Base-by-base conservation (phyloP, 2,888 invertebrate genomes). In the Cenopis cana region DNA sequence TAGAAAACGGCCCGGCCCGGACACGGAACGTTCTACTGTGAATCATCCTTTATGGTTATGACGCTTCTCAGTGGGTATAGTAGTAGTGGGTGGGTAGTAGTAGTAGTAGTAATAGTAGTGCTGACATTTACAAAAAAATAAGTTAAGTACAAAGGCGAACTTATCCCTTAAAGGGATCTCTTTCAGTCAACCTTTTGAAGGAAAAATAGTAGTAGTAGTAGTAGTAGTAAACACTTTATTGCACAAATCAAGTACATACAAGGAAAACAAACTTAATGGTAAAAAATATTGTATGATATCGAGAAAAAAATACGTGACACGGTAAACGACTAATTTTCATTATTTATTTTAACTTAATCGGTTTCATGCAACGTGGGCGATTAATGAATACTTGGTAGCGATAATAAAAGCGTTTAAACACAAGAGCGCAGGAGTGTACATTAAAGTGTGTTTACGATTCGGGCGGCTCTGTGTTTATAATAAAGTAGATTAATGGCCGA, bases 371-470 rank as follows among this genome's bases (percentile, higher is more conserved):
- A 38, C 67, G 61, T 71, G 60, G 49, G 56, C 71, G 67, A 71
- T 67, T 71, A 67, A 71, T 67, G 67, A 71, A 67, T 71, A 67
- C 65, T 69, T 64, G 65, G 65, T 67, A 49, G 60, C 79, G 75
- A 81, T 80, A 82, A 80, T 81, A 82, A 79, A 81, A 81, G 79
- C 79, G 75, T 78, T 80, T 76, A 76, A 81, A 82, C 77, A 81
- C 80, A 82, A 81, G 78, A 79, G 79, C 79, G 79, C 76, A 78
- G 72, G 78, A 82, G 81, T 79, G 78, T 76, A 76, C 81, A 82
- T 86, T 86, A 87, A 88, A 83, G 54, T 80, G 84, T 88, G 89
- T 89, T 91, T 90, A 90, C 89, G 89, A 91, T 91, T 89, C 84
- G 88, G 86, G 83, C 82, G 76, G 84, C 83, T 83, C 78, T 82